Conservation (phyloP, 2,797 vertebrate genomes). For the Melopsittacus undulatus region DNA sequence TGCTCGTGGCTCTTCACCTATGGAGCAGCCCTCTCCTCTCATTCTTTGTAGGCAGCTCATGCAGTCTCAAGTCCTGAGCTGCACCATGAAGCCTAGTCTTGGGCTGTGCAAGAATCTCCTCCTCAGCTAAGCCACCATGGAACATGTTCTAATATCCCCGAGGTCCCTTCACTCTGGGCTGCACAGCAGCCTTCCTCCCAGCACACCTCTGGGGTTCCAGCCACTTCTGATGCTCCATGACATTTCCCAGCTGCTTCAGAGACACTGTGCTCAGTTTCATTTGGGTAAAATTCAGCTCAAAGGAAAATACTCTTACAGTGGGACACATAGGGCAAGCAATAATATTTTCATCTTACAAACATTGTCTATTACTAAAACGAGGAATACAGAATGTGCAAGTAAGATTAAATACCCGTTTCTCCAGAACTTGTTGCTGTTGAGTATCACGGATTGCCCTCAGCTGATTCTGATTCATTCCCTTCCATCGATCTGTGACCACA, state of each 20-base stretch:
- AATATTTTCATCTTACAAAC: background rate
- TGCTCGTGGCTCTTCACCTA: background rate
- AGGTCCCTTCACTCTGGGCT: background rate
- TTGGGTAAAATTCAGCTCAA: background rate
- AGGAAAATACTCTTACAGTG: background rate
- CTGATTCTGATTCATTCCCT: slow-evolving; percentile 77
- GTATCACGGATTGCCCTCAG: slow-evolving; percentile 69
- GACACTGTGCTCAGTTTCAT: background rate
- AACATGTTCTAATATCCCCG: background rate
- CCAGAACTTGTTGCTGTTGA: slow-evolving; percentile 84
- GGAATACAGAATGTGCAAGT: background rate
- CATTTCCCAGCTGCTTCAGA: background rate
- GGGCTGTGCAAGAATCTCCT: background rate
- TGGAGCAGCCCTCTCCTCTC: background rate
- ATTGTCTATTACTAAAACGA: background rate
- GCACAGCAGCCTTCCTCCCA: background rate
- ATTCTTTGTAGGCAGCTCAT: background rate
- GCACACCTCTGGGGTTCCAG: background rate
- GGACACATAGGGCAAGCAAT: background rate
- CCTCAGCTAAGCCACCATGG: background rate
- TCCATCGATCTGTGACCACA: slow-evolving; percentile 76
- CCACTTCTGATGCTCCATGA: background rate
- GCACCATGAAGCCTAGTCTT: background rate
- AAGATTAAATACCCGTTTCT: slow-evolving; percentile 81
- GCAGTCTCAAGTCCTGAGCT: background rate